Evolutionary conservation across 2,113 vertebrate genomes (phyloP).

Genomic region (Hipposideros armiger): DNA sequence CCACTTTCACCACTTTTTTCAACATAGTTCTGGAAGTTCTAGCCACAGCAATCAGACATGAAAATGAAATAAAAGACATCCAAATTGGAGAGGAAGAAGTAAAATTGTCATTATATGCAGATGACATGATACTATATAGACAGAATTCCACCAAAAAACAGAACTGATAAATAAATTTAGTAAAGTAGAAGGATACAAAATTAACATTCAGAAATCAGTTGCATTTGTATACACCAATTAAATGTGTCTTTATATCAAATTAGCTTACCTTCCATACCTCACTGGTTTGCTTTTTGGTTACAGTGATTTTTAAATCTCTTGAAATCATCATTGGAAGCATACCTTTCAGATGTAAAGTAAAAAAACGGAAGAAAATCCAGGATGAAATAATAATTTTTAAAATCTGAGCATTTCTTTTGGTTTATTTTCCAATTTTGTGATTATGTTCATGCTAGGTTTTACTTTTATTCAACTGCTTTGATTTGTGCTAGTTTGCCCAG

Average conservation of each 20-base stretch:
- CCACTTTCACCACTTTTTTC: too few species aligned
- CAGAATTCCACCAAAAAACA: too few species aligned
- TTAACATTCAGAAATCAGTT: too few species aligned
- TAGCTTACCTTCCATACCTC: background rate
- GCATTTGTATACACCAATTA: too few species aligned
- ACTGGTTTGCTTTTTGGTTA: background rate
- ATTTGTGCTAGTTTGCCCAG: background rate
- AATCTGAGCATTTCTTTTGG: background rate
- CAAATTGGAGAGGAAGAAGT: too few species aligned
- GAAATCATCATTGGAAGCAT: background rate
- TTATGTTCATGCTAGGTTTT: background rate
- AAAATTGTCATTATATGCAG: too few species aligned
- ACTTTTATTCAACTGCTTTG: slow-evolving; percentile 7
- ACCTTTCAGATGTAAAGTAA: slow-evolving; percentile 13
- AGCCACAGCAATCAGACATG: too few species aligned
- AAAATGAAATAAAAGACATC: too few species aligned
- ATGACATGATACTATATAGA: too few species aligned
- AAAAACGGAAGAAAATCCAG: background rate
- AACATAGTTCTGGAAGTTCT: too few species aligned
- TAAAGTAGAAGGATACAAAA: too few species aligned
- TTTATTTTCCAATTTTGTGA: slow-evolving; percentile 37
- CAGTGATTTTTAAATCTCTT: slow-evolving; percentile 23
- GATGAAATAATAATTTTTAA: slow-evolving; percentile 51
- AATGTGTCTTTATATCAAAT: background rate
- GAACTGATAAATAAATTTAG: too few species aligned